Evolutionary conservation across 1,140 invertebrate genomes (phyloP), one percentile per base, ranked within the genome.

Genomic region (Rhyacophila brunnea): DNA sequence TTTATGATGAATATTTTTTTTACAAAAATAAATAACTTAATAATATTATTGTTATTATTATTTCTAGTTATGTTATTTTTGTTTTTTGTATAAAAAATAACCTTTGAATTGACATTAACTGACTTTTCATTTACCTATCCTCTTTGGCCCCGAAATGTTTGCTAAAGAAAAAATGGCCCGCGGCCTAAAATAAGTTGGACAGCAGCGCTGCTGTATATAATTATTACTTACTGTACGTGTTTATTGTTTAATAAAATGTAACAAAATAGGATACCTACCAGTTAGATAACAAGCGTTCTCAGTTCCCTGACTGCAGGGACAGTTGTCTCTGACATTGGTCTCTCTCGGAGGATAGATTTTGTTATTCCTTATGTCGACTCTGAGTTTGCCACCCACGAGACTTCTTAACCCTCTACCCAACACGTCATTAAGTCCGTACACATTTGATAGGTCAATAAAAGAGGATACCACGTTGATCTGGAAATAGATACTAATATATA

Each of bases 271-370:
- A n/a, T n/a, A 49, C 15, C 20, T 52, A 60, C 58, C 58, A 15
- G 58, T 60, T 49, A 42, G 47, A 17, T 60, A 60, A 15, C 58
- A 60, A 18, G 35, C 45, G 13, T 48, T 60, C 43, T 60, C 58
- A 18, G 11, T 15, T 9, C 7, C n/a, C 11, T 14, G 11, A 34
- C 38, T 54, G 18, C 58, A 60, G 11, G 44, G 45, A 60, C 58
- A 60, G 15, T 32, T 17, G 4, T 4, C n/a, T 32, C n/a, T 28
- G 15, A 44, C 23, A 32, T 52, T 6, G n/a, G 36, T 9, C 6
- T 73, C 68, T 4, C 70, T 40, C 3, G 58, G 58, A 2, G 51
- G 34, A 20, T 40, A 60, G n/a, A 50, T 34, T 6, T 14, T 32
- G 9, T 42, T 34, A 19, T 60, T 60, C 42, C 58, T 48, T 6